Evolutionary conservation across 2,888 invertebrate genomes (phyloP), one percentile per base, ranked within the genome.

Genomic region (Tenthredo amoena): DNA sequence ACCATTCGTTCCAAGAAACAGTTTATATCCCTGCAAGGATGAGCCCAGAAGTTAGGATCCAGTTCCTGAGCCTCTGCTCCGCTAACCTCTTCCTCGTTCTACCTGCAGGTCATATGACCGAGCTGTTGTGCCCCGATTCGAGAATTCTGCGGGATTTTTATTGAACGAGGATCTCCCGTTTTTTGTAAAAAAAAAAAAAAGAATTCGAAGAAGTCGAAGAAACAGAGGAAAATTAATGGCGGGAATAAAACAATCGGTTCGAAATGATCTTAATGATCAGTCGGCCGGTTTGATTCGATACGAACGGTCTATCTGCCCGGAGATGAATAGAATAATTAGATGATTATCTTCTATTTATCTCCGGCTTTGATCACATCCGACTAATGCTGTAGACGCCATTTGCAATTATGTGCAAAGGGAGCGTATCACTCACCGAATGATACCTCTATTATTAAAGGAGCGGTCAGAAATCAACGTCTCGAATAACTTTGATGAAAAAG

Each of bases 1-100:
- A 92, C 92, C 90, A 88, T 85, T 87, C 88, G 90, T 93, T 93
- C 93, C 90, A 86, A 91, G 93, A 93, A 93, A 91, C 91, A 92
- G 92, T 93, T 93, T 93, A 92, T 92, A 92, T 92, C 92, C 92
- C 89, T 86, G 84, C 86, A 88, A 88, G 89, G 88, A 89, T 86
- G 88, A 87, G 88, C 68, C 83, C 43, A 34, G 9, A 74, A 43
- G n/a, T 74, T 34, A 34, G 68, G 68, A 68, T 34, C 68, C 68
- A 68, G 68, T 68, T 68, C 68, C 68, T 68, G 26, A 26, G n/a
- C 43, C 40, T 74, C n/a, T 74, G 72, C 72, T 40, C 43, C 43
- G 40, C 15, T 74, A 26, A 74, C 72, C 43, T 74, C 43, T 74
- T 74, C 72, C 72, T 74, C 4, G 4, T 34, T 68, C 68, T 68